Base-by-base conservation (phyloP, 2,888 invertebrate species). In the Lycophotia porphyrea region DNA sequence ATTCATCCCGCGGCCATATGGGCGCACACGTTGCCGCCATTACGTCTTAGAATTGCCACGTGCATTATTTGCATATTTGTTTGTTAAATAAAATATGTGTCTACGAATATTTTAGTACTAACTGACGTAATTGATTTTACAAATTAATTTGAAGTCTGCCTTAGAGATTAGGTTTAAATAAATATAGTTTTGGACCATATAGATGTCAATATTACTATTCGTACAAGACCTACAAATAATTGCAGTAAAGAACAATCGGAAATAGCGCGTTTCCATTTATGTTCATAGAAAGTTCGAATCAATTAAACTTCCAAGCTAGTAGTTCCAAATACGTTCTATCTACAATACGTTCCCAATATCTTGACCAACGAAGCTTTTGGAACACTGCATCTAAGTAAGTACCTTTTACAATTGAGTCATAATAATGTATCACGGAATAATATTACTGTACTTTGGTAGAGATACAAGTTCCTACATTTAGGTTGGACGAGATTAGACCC, bases 1-100 rank as follows among this genome's bases (percentile, higher is more conserved):
- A 94, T 95, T 96, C 95, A 96, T 95, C 95, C 94, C 95, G 90
- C 64, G 80, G 85, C 91, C 95, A 95, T 92, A 95, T 96, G 96
- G 92, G 90, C 86, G 89, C 90, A 87, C 95, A 95, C 94, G 95
- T 84, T 86, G 90, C 88, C 81, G 74, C 47, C 78, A 74, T 74
- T 84, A 84, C 84, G 84, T 81, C 79, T 89, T 93, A 94, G 93
- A 95, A 86, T 71, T 82, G 93, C 88, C 95, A 94, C 95, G 94
- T 95, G 92, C 89, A 88, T 87, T 90, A 92, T 91, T 91, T 92
- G 92, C 91, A 92, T 93, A 81, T 77, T 76, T 79, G 60, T 71
- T 80, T 71, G 61, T 65, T 66, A 34, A 31, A 39, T 55, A 47
- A 73, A 77, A 63, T n/a, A 68, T 84, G 72, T 85, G 85, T 69